Conservation (phyloP, 2,797 vertebrate genomes). For the Silurus lanzhouensis region DNA sequence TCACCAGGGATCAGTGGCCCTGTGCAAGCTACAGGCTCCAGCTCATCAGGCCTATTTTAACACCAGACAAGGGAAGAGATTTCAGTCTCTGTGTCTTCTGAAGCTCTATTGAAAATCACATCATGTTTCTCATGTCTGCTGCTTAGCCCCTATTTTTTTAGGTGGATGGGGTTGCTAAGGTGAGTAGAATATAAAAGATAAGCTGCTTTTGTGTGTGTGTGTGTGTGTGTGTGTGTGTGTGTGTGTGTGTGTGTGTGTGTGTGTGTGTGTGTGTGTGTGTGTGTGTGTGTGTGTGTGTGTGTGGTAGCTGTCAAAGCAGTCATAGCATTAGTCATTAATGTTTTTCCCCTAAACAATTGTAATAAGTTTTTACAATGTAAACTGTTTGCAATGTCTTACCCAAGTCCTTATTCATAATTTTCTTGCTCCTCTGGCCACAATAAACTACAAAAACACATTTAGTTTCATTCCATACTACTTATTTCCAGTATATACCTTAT, state of each 20-base stretch:
- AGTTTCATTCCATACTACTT: background rate
- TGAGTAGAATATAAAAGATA: slow-evolving; percentile 22
- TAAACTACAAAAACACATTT: background rate
- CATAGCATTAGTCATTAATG: background rate
- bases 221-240: background rate
- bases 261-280: slow-evolving; percentile 15
- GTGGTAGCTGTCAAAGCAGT: background rate
- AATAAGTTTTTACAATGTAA: slow-evolving; percentile 2
- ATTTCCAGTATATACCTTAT: background rate
- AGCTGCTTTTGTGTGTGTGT: slow-evolving; percentile 11
- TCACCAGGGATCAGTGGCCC: slow-evolving; percentile 78
- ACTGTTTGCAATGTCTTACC: background rate
- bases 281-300: background rate
- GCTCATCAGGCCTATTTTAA: slow-evolving; percentile 77
- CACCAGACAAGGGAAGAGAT: slow-evolving; percentile 75
- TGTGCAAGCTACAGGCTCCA: slow-evolving; percentile 72
- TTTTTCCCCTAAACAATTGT: background rate
- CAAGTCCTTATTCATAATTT: background rate
- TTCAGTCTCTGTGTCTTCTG: slow-evolving; percentile 69
- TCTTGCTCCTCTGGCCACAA: background rate
- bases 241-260: background rate
- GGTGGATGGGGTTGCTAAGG: slow-evolving; percentile 22
- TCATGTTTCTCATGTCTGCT: slow-evolving; percentile 67
- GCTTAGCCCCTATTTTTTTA: slow-evolving; percentile 55
- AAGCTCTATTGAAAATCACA: slow-evolving; percentile 72